phyloP scores from a whole-genome alignment of 2,797 vertebrate species.

The Vespertilio murinus region DNA sequence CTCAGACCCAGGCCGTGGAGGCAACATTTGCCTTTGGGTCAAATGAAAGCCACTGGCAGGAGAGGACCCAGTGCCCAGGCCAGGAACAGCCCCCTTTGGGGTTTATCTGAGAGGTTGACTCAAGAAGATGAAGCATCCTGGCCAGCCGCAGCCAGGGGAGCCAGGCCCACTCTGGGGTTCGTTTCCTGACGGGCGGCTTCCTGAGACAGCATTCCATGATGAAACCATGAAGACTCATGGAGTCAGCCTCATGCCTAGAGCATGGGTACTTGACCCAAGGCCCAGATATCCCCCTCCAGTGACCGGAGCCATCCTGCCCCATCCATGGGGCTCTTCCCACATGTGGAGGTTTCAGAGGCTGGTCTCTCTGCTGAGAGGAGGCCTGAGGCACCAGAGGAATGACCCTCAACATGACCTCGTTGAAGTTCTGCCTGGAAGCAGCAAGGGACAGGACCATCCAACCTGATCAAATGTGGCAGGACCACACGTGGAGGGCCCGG shows the following conservation, averaged over 20 bases:
- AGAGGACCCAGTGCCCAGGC: not conserved
- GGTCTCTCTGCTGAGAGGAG: not conserved
- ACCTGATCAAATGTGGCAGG: not conserved
- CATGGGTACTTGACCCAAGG: not conserved
- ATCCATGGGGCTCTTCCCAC: not conserved
- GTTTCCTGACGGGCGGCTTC: not conserved
- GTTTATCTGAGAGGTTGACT: not conserved
- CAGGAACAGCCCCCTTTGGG: not conserved
- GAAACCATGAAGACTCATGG: not conserved
- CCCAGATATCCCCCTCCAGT: not conserved
- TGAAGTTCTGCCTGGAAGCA: not conserved
- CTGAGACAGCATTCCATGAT: not conserved
- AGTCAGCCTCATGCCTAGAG: not conserved
- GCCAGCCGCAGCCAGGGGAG: not conserved
- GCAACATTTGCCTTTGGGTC: not conserved
- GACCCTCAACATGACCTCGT: not conserved
- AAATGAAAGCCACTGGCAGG: not conserved
- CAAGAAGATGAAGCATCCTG: not conserved
- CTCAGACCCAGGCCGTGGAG: not conserved
- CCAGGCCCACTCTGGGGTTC: not conserved
- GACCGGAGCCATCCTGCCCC: not conserved
- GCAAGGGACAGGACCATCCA: not conserved
- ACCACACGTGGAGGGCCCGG: not conserved
- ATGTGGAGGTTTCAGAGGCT: not conserved
- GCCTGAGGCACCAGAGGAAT: not conserved